Evolutionary conservation across 2,797 vertebrate genomes (phyloP).

Genomic region (Passerculus sandwichensis): DNA sequence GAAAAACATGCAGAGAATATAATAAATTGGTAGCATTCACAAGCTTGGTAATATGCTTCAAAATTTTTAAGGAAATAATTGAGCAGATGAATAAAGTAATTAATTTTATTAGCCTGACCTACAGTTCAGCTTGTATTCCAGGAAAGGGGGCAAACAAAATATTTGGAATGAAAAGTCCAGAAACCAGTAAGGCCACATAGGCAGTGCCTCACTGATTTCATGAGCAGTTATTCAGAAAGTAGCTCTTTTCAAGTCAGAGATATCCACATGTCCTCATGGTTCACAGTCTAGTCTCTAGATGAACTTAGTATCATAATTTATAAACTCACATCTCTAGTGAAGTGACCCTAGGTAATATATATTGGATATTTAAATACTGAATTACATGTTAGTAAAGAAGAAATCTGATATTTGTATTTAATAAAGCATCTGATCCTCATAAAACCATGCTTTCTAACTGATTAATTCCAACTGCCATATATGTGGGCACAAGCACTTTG

Average conservation of each 20-base stretch:
- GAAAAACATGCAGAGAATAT: not conserved
- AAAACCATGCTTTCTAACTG: not conserved
- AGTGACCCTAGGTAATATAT: not conserved
- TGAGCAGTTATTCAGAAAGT: not conserved
- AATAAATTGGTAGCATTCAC: not conserved
- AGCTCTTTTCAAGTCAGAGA: not conserved
- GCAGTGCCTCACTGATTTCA: not conserved
- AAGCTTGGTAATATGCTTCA: not conserved
- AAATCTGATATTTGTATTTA: not conserved
- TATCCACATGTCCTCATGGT: not conserved
- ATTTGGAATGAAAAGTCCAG: not conserved
- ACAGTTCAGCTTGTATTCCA: not conserved
- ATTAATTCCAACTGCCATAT: not conserved
- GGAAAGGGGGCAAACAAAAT: not conserved
- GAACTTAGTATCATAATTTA: not conserved
- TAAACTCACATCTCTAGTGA: not conserved
- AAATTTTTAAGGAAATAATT: not conserved
- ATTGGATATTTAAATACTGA: conserved; percentile 1
- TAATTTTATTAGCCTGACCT: not conserved
- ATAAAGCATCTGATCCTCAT: conserved; percentile 18
- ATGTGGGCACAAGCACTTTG: not conserved
- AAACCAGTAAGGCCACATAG: not conserved
- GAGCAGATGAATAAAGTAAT: not conserved
- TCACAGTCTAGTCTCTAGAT: not conserved
- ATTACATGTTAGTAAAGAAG: not conserved